Conservation (phyloP, 2,888 invertebrate genomes). For the Bombylius major region DNA sequence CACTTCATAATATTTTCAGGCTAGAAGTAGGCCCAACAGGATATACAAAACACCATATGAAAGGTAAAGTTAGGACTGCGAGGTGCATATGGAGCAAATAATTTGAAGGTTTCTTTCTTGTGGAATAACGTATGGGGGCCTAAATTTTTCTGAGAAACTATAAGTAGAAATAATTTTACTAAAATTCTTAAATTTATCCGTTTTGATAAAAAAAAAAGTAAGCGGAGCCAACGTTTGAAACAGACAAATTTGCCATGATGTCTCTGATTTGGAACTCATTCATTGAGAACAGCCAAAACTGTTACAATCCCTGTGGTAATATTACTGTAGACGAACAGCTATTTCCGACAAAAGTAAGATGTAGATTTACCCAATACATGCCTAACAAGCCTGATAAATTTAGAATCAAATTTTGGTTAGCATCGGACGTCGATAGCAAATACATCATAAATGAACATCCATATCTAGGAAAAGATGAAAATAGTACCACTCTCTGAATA, state of each 20-base stretch:
- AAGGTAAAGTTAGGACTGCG: slow-evolving; percentile 11
- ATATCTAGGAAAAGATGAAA: slow-evolving; percentile 18
- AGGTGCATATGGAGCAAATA: slow-evolving; percentile 9
- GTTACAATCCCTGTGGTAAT: slow-evolving; percentile 14
- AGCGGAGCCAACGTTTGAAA: background rate
- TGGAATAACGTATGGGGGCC: background rate
- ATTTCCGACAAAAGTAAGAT: slow-evolving; percentile 19
- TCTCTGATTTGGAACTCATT: background rate
- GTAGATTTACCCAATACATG: slow-evolving; percentile 18
- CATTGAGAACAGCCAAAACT: slow-evolving; percentile 1
- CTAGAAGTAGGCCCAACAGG: slow-evolving; percentile 6
- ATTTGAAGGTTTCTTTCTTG: slow-evolving; percentile 3
- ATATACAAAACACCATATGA: slow-evolving; percentile 14
- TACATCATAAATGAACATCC: slow-evolving; percentile 17
- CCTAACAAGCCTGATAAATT: slow-evolving; percentile 18
- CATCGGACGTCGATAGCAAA: slow-evolving; percentile 16
- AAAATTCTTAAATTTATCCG: background rate
- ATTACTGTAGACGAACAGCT: slow-evolving; percentile 9
- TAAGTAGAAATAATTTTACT: background rate
- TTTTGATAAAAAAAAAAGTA: background rate
- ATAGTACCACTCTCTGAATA: slow-evolving; percentile 13
- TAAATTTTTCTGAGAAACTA: background rate
- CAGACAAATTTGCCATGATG: slow-evolving; percentile 1
- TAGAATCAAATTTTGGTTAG: slow-evolving; percentile 15
- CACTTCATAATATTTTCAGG: slow-evolving; percentile 9